A percentile compares a stretch with the other conserved stretches of the same genome.
Conservation (phyloP, 2,797 vertebrate genomes). For the Brachyrhaphis roseni region DNA sequence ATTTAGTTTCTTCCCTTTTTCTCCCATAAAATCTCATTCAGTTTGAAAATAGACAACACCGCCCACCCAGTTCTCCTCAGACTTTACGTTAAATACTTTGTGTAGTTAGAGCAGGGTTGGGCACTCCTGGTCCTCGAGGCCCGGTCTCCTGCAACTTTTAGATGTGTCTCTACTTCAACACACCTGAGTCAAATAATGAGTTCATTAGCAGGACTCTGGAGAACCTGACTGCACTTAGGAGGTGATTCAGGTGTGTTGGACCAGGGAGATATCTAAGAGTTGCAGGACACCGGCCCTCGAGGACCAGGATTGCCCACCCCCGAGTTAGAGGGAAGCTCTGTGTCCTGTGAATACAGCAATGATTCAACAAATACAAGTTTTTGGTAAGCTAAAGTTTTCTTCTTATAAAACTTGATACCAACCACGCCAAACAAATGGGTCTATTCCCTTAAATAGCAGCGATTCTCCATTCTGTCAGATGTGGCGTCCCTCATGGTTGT, state of each 20-base stretch:
- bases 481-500: constrained; percentile 24
- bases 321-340: constrained; percentile 67
- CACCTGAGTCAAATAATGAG: too few species aligned
- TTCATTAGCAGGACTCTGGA: too few species aligned
- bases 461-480: constrained; percentile 1
- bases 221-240: too few species aligned
- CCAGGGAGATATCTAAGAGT: too few species aligned
- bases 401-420: constrained; percentile 66
- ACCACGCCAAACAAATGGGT: neutral
- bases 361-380: constrained; percentile 60
- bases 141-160: too few species aligned
- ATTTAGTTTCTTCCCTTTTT: constrained; percentile 59
- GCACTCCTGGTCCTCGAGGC: too few species aligned
- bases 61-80: constrained; percentile 35
- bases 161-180: too few species aligned
- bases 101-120: constrained; percentile 56
- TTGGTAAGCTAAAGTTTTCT: constrained; percentile 74
- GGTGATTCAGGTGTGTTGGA: too few species aligned
- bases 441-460: constrained; percentile 9
- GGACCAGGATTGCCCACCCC: too few species aligned
- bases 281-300: too few species aligned
- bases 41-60: neutral
- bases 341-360: constrained; percentile 46
- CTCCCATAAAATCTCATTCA: constrained; percentile 41
- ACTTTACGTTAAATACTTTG: constrained; percentile 52